Percentiles rank a stretch among this genome's conserved stretches.
phyloP scores from a whole-genome alignment of 23 tunicate species.

The Ascidia mentula region DNA sequence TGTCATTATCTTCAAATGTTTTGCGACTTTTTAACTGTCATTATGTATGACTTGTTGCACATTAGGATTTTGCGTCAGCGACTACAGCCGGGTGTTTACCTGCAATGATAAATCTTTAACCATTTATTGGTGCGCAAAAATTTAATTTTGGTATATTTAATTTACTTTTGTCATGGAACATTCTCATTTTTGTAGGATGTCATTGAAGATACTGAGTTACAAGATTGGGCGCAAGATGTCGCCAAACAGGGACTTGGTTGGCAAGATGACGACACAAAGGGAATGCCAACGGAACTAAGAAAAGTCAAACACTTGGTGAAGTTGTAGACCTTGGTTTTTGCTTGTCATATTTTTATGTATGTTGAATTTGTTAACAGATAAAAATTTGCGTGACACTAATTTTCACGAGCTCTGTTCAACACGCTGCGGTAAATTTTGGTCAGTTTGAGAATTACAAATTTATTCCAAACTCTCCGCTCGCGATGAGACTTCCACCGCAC shows the following conservation, averaged over 20 bases:
- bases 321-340: no score
- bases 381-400: conserved; percentile 22
- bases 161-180: not conserved
- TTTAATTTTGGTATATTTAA: no score
- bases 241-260: conserved; percentile 37
- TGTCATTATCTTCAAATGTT: no score
- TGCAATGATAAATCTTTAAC: no score
- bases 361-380: conserved; percentile 52
- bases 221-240: conserved; percentile 21
- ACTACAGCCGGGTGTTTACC: no score
- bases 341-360: no score
- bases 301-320: conserved; percentile 26
- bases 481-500: conserved; percentile 82
- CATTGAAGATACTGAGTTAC: conserved; percentile 8
- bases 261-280: conserved; percentile 28
- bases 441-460: conserved; percentile 75
- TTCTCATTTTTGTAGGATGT: conserved; percentile 15
- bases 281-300: conserved; percentile 11
- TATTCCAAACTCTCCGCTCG: conserved; percentile 67
- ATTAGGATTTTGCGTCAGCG: no score
- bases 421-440: conserved; percentile 65
- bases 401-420: conserved; percentile 60
- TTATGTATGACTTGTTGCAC: no score
- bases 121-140: no score
- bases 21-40: no score